Conservation (phyloP, 2,113 vertebrate genomes). For the Benitochromis conjunctus region DNA sequence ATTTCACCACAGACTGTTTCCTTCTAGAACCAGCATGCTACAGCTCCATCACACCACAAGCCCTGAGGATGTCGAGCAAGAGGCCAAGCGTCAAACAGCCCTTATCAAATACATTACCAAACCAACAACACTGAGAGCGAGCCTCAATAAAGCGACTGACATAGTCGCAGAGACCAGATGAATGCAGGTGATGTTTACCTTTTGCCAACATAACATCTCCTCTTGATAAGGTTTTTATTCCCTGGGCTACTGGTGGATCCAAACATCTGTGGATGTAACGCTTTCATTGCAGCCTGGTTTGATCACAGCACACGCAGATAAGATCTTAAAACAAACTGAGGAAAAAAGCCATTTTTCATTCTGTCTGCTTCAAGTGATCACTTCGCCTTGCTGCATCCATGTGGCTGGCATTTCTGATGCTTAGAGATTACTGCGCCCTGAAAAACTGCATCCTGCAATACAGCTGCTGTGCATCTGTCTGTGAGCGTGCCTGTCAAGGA, state of each 20-base stretch:
- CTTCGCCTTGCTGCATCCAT: neutral
- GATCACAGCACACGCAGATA: slow-evolving; percentile 1
- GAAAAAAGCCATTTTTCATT: neutral
- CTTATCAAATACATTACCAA: slow-evolving; percentile 7
- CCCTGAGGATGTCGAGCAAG: neutral
- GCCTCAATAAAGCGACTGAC: neutral
- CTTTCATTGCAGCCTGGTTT: slow-evolving; percentile 9
- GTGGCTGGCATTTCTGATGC: slow-evolving; percentile 15
- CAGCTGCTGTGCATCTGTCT: neutral
- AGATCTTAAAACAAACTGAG: neutral
- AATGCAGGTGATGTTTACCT: slow-evolving; percentile 24
- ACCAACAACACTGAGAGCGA: neutral
- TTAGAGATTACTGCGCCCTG: slow-evolving; percentile 4
- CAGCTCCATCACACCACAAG: neutral
- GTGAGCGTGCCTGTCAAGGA: neutral
- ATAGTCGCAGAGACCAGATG: neutral
- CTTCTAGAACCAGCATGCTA: neutral
- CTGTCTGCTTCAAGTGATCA: neutral
- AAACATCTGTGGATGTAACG: neutral
- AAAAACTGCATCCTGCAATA: neutral
- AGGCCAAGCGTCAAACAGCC: neutral
- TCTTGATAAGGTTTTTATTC: slow-evolving; percentile 22
- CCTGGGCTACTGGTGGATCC: neutral
- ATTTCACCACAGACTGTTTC: neutral
- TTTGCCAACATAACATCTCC: neutral